These are phyloP conservation scores for Hipposideros armiger DNA, from an alignment of 2,113 vertebrate genomes.

Conservation along the genomic window DNA sequence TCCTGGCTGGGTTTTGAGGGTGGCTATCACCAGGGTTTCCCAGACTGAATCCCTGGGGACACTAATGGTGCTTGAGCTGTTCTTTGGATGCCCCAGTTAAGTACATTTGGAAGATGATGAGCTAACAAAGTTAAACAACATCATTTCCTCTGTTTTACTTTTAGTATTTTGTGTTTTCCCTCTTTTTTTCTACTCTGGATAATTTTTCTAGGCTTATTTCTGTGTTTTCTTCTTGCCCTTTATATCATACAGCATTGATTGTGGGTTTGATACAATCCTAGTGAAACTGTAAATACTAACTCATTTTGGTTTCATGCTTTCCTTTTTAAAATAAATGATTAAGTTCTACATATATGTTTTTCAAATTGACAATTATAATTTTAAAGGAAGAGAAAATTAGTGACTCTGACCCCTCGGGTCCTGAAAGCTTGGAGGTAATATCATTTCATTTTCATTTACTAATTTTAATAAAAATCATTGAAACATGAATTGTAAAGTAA, in stretches of 20 bases:
- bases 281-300: constrained; percentile 48
- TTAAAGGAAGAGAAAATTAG: constrained; percentile 70
- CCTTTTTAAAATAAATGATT: constrained; percentile 66
- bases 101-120: not conserved
- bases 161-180: not conserved
- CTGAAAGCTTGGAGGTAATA: constrained; percentile 58
- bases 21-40: not conserved
- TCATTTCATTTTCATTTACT: constrained; percentile 60
- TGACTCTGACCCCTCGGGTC: constrained; percentile 53
- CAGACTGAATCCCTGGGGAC: not conserved
- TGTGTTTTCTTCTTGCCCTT: not conserved
- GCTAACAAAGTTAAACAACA: not conserved
- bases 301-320: constrained; percentile 53
- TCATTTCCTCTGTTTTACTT: not conserved
- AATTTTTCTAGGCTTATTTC: not conserved
- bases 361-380: constrained; percentile 73
- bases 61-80: not conserved
- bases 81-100: not conserved
- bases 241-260: not conserved
- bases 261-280: not conserved
- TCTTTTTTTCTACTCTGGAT: not conserved
- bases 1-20: not conserved
- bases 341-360: constrained; percentile 31
- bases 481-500: constrained; percentile 76
- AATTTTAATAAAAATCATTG: constrained; percentile 70